Conservation (phyloP, 2,797 vertebrate genomes). For the Meda fulgida region DNA sequence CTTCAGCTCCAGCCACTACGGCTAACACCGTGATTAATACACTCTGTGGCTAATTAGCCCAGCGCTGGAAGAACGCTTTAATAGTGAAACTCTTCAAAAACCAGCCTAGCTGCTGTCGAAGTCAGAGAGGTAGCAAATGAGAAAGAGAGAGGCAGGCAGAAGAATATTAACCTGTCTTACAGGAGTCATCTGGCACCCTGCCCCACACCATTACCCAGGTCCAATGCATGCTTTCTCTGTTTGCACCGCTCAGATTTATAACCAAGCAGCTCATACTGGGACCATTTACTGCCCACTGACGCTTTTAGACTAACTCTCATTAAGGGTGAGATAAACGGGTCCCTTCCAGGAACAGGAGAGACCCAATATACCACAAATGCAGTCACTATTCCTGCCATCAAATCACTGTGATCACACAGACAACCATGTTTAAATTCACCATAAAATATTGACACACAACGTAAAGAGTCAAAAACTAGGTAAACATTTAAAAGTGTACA, state of each 20-base stretch:
- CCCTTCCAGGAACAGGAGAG: conserved; percentile 53
- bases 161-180: conserved; percentile 70
- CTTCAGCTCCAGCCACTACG: conserved; percentile 51
- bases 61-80: conserved; percentile 79
- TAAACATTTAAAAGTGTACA: background rate
- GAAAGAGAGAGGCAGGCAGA: conserved; percentile 61
- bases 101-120: conserved; percentile 65
- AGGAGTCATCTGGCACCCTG: conserved; percentile 75
- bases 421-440: background rate
- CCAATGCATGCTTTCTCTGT: conserved; percentile 67
- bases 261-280: conserved; percentile 74
- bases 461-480: background rate
- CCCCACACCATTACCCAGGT: conserved; percentile 80
- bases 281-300: conserved; percentile 80
- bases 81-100: conserved; percentile 81
- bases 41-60: conserved; percentile 81
- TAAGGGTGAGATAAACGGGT: conserved; percentile 77
- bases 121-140: conserved; percentile 58
- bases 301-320: conserved; percentile 79
- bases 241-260: conserved; percentile 77
- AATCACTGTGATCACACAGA: background rate
- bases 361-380: background rate
- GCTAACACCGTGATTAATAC: conserved; percentile 78
- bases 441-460: background rate
- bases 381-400: background rate